These are phyloP conservation scores for Diorhabda sublineata DNA, from an alignment of 1,140 invertebrate species.

Conservation along the genomic window DNA sequence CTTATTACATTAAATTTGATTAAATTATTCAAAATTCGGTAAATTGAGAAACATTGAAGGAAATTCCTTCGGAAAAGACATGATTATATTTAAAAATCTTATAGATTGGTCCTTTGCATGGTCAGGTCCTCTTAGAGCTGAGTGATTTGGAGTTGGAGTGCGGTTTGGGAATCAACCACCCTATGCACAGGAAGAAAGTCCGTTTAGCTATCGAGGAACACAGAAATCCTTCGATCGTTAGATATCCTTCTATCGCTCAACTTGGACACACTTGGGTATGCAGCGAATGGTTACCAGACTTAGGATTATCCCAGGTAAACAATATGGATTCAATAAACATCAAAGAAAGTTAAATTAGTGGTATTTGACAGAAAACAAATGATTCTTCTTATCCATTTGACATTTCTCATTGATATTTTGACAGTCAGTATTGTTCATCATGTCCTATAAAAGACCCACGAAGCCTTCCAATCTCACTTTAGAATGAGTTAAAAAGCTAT, in stretches of 20 bases:
- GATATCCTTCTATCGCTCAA: slow-evolving; percentile 81
- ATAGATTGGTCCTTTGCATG: slow-evolving; percentile 60
- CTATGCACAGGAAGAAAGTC: slow-evolving; percentile 88
- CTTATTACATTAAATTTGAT: no score
- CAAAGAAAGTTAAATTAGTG: background rate
- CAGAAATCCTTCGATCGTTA: slow-evolving; percentile 74
- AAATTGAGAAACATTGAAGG: background rate
- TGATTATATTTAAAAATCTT: slow-evolving; percentile 44
- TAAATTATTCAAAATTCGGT: no score
- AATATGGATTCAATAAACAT: background rate
- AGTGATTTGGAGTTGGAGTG: slow-evolving; percentile 84
- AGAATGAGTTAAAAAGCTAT: no score
- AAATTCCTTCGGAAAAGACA: slow-evolving; percentile 21
- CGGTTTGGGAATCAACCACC: slow-evolving; percentile 81
- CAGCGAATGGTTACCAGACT: slow-evolving; percentile 85
- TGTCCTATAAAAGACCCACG: no score
- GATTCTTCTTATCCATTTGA: no score
- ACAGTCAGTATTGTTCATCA: no score
- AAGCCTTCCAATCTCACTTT: no score
- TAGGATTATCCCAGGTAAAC: slow-evolving; percentile 72
- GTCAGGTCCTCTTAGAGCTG: slow-evolving; percentile 81
- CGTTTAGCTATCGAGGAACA: slow-evolving; percentile 92
- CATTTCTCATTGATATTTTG: no score
- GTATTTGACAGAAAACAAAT: no score
- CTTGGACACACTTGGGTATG: slow-evolving; percentile 89